Percentiles rank a stretch among this genome's conserved stretches.
Conservation (phyloP, 1,140 invertebrate genomes). For the Drosophila repletoides region DNA sequence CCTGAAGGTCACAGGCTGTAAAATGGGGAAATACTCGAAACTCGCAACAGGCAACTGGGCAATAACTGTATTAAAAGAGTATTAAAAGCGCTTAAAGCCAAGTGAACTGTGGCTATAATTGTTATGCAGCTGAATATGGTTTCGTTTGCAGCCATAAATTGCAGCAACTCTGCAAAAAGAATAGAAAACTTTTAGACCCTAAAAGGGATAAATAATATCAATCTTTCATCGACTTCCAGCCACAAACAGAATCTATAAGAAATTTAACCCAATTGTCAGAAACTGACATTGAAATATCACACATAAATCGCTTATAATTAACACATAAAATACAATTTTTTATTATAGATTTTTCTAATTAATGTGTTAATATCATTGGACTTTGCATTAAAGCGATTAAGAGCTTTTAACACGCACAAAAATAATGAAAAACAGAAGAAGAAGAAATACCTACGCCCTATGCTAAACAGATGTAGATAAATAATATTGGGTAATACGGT, state of each 20-base stretch:
- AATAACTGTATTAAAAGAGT: too few species aligned
- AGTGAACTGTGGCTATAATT: too few species aligned
- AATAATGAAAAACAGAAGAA: too few species aligned
- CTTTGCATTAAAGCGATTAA: conserved; percentile 7
- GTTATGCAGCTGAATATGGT: too few species aligned
- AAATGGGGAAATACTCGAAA: conserved; percentile 17
- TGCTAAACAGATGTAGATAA: conserved; percentile 3
- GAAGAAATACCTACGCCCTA: conserved; percentile 28
- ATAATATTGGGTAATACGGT: not conserved
- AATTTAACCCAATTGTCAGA: conserved; percentile 22
- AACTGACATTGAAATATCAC: conserved; percentile 39
- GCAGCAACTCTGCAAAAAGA: too few species aligned
- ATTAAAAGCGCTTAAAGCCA: too few species aligned
- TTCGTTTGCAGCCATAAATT: too few species aligned
- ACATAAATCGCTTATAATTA: conserved; percentile 20
- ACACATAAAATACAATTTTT: conserved; percentile 8
- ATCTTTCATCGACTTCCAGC: too few species aligned
- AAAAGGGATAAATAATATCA: too few species aligned
- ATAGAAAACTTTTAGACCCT: too few species aligned
- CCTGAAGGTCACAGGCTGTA: conserved; percentile 43
- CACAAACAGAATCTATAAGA: too few species aligned
- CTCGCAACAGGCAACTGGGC: not conserved
- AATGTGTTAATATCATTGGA: conserved; percentile 18
- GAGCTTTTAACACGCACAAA: conserved; percentile 4
- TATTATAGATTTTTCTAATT: not conserved